phyloP scores from a whole-genome alignment of 2,797 vertebrate genomes.

The Poecilia wingei region DNA sequence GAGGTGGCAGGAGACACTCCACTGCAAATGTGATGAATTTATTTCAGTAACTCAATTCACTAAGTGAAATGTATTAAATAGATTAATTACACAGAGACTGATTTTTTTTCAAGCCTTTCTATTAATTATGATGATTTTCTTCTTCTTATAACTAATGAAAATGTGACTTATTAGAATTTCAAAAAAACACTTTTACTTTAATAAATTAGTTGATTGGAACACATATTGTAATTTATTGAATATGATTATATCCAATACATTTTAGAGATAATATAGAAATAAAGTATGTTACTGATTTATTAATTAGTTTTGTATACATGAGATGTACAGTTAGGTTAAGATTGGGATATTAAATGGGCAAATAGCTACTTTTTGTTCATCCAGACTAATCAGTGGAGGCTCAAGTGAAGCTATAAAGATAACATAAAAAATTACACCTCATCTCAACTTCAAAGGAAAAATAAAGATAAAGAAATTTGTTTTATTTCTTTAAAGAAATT shows the following conservation, averaged over 20 bases:
- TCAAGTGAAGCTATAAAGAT: background rate
- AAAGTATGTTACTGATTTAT: no score
- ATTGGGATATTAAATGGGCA: background rate
- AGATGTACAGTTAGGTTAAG: conserved; percentile 13
- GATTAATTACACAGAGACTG: background rate
- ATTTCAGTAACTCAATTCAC: background rate
- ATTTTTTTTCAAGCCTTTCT: background rate
- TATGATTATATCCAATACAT: background rate
- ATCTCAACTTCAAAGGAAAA: background rate
- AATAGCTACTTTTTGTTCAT: background rate
- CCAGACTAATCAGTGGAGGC: background rate
- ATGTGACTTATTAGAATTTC: background rate
- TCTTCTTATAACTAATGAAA: background rate
- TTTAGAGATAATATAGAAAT: background rate
- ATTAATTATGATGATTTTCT: background rate
- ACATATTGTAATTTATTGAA: background rate
- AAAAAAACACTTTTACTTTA: background rate
- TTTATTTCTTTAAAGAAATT: background rate
- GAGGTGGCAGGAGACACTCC: background rate
- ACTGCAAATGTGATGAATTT: conserved; percentile 1
- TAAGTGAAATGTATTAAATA: background rate
- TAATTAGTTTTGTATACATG: no score
- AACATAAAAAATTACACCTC: background rate
- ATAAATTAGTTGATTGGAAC: background rate
- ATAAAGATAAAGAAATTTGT: background rate